Base-by-base conservation (phyloP, 2,113 vertebrate genomes). In the Neolamprologus devosi region DNA sequence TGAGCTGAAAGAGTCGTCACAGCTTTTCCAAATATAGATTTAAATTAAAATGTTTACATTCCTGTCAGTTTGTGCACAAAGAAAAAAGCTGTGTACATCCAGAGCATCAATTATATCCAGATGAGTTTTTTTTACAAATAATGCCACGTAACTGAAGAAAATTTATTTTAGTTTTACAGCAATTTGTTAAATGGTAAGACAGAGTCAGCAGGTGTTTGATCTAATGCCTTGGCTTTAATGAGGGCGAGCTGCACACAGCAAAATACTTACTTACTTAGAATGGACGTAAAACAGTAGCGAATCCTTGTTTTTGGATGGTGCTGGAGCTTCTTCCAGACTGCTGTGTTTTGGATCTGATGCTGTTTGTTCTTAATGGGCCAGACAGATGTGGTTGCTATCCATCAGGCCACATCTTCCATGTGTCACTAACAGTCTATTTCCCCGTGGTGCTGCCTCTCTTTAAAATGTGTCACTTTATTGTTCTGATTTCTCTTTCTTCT, bases 381-480 rank as follows among this genome's bases (percentile, higher is more conserved):
- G 80, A 83, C 91, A 90, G 92, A 89, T 92, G 89, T 90, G 91
- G 87, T 90, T 16, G 86, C 80, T 88, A 91, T 92, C 89, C 88
- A 91, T 91, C 93, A 92, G 88, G 82, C 86, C 88, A 85, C 86
- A 86, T 90, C 87, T 65, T 91, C 85, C 37, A 65, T 83, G 84
- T 92, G 90, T 89, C 85, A 75, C 86, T 60, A 73, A 87, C 82
- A 37, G 85, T 78, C 83, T 86, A 75, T 92, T 86, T 91, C 92
- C 92, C 92, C 9, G 10, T 23, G 84, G 94, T 87, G 85, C 92
- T 80, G 86, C 88, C 85, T 88, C 90, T 90, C 89, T 92, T 91
- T 90, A 89, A 95, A 95, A 92, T 89, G 89, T 91, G 90, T 92
- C 88, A 90, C 86, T 92, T 92, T 94, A 93, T 93, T 93, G 93